Evolutionary conservation across 2,888 invertebrate species (phyloP).

Genomic region (Lissonota sp.): DNA sequence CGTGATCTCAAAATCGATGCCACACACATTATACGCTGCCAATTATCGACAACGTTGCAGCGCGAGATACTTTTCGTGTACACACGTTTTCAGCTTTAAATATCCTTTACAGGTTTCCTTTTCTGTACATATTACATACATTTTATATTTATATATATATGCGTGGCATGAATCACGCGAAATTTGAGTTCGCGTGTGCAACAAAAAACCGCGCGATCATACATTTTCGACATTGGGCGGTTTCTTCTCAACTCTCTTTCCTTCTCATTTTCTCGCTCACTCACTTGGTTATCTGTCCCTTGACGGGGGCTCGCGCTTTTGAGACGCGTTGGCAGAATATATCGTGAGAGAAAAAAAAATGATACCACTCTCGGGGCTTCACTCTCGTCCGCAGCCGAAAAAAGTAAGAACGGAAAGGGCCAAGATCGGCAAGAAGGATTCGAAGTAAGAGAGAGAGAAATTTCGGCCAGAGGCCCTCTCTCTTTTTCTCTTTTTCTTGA

Average conservation of each 20-base stretch:
- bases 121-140: too few species aligned
- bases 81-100: too few species aligned
- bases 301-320: constrained; percentile 31
- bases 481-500: constrained; percentile 41
- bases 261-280: background rate
- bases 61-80: too few species aligned
- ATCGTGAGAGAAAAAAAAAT: constrained; percentile 34
- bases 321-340: constrained; percentile 5
- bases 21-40: background rate
- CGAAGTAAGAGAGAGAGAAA: constrained; percentile 27
- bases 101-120: too few species aligned
- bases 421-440: constrained; percentile 22
- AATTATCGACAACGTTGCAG: too few species aligned
- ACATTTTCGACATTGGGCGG: constrained; percentile 15
- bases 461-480: constrained; percentile 57
- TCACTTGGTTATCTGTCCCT: constrained; percentile 21
- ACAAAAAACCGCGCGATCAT: constrained; percentile 11
- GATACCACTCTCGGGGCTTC: constrained; percentile 5
- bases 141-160: background rate
- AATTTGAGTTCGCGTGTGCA: constrained; percentile 18
- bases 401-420: constrained; percentile 41
- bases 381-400: constrained; percentile 3
- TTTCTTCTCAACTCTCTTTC: constrained; percentile 5
- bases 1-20: constrained; percentile 36
- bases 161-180: constrained; percentile 10